Evolutionary conservation across 2,797 vertebrate species (phyloP).

Genomic region (Anguilla megastoma): DNA sequence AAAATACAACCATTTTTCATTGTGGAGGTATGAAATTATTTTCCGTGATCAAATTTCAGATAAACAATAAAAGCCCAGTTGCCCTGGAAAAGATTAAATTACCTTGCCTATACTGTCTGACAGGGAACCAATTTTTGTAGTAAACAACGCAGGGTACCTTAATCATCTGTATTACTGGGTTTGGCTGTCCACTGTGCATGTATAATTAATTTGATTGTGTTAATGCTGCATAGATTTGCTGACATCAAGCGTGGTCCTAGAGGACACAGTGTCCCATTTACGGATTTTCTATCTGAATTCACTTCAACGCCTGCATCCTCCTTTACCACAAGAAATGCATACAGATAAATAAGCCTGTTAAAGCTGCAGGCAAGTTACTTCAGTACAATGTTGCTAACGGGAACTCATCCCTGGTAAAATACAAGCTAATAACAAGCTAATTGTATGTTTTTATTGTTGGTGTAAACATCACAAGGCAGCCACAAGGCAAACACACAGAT

Average conservation of each 20-base stretch:
- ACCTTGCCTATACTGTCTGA: conserved; percentile 16
- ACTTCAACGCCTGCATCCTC: conserved; percentile 30
- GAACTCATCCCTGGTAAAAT: not conserved
- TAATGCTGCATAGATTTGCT: conserved; percentile 61
- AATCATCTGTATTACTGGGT: conserved; percentile 49
- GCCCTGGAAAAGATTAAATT: conserved; percentile 29
- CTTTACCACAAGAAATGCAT: conserved; percentile 30
- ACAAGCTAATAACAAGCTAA: not conserved
- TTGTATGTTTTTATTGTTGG: conserved; percentile 7
- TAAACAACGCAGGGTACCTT: conserved; percentile 28
- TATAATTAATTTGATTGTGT: conserved; percentile 64
- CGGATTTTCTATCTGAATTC: conserved; percentile 52
- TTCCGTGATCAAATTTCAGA: conserved; percentile 22
- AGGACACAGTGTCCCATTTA: conserved; percentile 65
- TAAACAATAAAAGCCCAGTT: conserved; percentile 21
- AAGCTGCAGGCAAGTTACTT: conserved; percentile 6
- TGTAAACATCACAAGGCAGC: not conserved
- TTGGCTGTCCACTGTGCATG: conserved; percentile 50
- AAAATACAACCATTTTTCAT: not conserved
- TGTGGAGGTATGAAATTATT: conserved; percentile 25
- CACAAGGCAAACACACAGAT: no score
- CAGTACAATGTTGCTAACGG: not conserved
- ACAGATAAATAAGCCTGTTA: conserved; percentile 11
- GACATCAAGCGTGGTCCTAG: conserved; percentile 62
- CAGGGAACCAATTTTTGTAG: conserved; percentile 23